These are phyloP conservation scores for Coelogynopora nodosa DNA, from an alignment of 2,888 invertebrate species.

Conservation along the genomic window DNA sequence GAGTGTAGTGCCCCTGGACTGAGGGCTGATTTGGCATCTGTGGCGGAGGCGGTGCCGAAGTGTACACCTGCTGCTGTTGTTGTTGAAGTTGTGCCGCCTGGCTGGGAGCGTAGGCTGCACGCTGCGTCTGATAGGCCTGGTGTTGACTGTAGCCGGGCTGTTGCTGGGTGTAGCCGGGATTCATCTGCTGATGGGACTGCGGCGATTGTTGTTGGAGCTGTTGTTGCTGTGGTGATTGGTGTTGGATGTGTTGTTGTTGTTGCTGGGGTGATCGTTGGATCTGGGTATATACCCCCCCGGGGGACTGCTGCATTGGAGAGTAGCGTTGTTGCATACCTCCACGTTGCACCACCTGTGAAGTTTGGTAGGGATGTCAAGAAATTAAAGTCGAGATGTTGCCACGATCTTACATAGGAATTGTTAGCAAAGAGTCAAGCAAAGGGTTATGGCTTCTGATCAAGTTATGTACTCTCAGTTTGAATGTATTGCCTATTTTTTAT, in stretches of 20 bases:
- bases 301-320: conserved; percentile 22
- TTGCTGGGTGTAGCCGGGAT: background rate
- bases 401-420: no score
- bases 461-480: no score
- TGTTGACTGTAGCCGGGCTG: background rate
- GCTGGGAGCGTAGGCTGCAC: background rate
- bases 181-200: background rate
- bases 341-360: background rate
- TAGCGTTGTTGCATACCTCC: conserved; percentile 16
- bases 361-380: no score
- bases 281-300: background rate
- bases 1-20: background rate
- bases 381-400: no score
- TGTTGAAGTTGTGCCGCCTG: no score
- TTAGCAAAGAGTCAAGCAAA: no score
- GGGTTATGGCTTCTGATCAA: no score
- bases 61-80: background rate
- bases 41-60: background rate
- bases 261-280: conserved; percentile 3
- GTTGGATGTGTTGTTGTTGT: background rate
- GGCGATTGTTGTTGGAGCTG: background rate
- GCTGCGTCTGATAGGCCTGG: background rate
- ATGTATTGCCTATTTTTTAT: no score
- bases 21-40: background rate
- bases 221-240: background rate